phyloP scores from a whole-genome alignment of 2,113 vertebrate species.

The Campylorhamphus procurvoides region DNA sequence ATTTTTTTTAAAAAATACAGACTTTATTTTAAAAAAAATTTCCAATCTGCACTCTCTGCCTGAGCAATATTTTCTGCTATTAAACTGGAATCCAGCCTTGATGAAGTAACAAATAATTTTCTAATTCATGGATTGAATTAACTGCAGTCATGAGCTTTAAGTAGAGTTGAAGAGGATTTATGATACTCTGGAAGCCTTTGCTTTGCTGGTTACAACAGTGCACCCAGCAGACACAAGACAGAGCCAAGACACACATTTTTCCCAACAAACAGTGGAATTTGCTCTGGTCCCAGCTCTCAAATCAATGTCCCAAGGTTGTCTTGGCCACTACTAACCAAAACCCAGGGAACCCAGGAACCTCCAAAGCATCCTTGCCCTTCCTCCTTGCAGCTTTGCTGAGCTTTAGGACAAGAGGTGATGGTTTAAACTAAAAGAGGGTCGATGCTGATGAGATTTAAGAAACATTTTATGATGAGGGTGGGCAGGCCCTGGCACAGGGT shows the following conservation, averaged over 20 bases:
- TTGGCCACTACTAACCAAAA: neutral
- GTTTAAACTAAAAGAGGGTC: neutral
- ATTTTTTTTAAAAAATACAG: neutral
- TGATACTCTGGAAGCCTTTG: neutral
- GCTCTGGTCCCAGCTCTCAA: neutral
- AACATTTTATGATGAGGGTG: too few species aligned
- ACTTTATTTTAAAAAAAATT: accelerated
- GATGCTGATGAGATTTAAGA: too few species aligned
- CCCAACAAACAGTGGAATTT: neutral
- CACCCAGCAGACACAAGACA: neutral
- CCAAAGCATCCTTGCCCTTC: neutral
- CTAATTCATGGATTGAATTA: neutral
- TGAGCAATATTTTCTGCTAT: neutral
- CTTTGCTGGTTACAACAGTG: neutral
- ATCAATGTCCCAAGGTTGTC: neutral
- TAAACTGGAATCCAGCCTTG: neutral
- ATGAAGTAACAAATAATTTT: neutral
- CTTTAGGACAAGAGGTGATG: neutral
- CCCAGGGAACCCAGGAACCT: neutral
- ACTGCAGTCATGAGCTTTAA: neutral
- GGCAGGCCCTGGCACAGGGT: too few species aligned
- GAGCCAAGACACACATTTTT: neutral
- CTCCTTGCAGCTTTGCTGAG: neutral
- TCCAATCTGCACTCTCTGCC: neutral
- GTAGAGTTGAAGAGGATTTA: neutral